Evolutionary conservation across 2,888 invertebrate species (phyloP).

Genomic region (Andrena bucephala): DNA sequence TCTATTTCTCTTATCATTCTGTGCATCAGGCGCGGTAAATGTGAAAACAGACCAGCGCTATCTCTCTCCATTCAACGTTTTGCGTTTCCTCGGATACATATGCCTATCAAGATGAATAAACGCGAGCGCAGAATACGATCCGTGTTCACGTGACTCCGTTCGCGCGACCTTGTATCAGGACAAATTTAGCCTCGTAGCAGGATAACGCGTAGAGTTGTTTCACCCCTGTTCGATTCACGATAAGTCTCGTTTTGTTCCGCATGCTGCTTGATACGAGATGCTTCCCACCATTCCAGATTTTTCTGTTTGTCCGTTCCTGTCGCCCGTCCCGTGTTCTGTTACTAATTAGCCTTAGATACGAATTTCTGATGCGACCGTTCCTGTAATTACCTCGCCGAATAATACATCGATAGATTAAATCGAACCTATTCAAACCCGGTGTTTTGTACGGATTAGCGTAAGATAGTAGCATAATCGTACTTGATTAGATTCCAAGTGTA

Average conservation of each 20-base stretch:
- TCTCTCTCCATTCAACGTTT: not conserved
- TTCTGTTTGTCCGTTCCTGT: slow-evolving; percentile 55
- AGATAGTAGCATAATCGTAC: too few relatives aligned
- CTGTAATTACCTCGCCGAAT: not conserved
- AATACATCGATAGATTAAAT: not conserved
- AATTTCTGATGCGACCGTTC: slow-evolving; percentile 13
- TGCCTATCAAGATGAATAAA: slow-evolving; percentile 30
- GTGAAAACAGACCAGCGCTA: slow-evolving; percentile 9
- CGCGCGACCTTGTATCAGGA: slow-evolving; percentile 22
- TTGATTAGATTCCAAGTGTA: not conserved
- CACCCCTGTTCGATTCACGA: slow-evolving; percentile 37
- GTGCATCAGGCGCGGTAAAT: slow-evolving; percentile 1
- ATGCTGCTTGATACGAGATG: slow-evolving; percentile 62
- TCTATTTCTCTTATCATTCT: slow-evolving; percentile 21
- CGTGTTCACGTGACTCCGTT: slow-evolving; percentile 1
- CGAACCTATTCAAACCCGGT: not conserved
- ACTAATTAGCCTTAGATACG: slow-evolving; percentile 33
- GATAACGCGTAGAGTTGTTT: slow-evolving; percentile 41
- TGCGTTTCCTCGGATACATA: slow-evolving; percentile 27
- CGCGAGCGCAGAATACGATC: slow-evolving; percentile 13
- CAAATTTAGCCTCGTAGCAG: not conserved
- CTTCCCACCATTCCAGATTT: slow-evolving; percentile 78
- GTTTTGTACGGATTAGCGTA: too few relatives aligned
- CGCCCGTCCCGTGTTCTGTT: slow-evolving; percentile 28
- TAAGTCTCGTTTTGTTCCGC: slow-evolving; percentile 72